phyloP scores from a whole-genome alignment of 1,140 invertebrate genomes.

The Araneus ventricosus region DNA sequence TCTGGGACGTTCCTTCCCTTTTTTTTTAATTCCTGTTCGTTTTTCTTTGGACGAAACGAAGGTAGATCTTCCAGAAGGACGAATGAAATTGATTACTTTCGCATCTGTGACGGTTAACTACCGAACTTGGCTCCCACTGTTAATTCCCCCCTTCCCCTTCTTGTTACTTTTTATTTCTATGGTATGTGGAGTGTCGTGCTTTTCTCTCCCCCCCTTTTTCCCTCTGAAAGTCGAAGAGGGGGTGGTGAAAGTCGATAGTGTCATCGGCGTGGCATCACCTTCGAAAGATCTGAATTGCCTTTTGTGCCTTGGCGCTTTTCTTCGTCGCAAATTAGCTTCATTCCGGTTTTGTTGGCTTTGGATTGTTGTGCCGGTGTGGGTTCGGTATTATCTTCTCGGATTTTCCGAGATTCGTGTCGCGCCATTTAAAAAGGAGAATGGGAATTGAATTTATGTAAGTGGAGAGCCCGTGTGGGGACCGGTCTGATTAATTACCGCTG shows the following conservation, averaged over 20 bases:
- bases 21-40: slow-evolving; percentile 11
- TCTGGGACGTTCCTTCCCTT: neutral
- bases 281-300: slow-evolving; percentile 52
- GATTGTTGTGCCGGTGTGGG: neutral
- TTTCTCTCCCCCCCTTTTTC: neutral
- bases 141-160: slow-evolving; percentile 39
- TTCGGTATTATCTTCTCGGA: neutral
- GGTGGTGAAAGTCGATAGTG: slow-evolving; percentile 54
- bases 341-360: slow-evolving; percentile 55
- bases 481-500: slow-evolving; percentile 41
- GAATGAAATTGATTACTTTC: slow-evolving; percentile 72
- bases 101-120: slow-evolving; percentile 74
- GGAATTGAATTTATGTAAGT: slow-evolving; percentile 43
- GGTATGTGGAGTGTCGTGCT: slow-evolving; percentile 15
- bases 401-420: slow-evolving; percentile 16
- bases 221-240: neutral
- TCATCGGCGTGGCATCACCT: slow-evolving; percentile 58
- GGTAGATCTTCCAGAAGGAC: slow-evolving; percentile 68
- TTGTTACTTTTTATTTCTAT: slow-evolving; percentile 46
- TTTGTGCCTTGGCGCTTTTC: slow-evolving; percentile 39
- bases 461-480: neutral
- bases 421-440: slow-evolving; percentile 28
- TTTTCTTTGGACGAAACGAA: slow-evolving; percentile 37
- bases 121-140: slow-evolving; percentile 46
- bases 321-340: slow-evolving; percentile 48